Evolutionary conservation across 2,113 vertebrate genomes (phyloP).

Genomic region (Daboia siamensis): DNA sequence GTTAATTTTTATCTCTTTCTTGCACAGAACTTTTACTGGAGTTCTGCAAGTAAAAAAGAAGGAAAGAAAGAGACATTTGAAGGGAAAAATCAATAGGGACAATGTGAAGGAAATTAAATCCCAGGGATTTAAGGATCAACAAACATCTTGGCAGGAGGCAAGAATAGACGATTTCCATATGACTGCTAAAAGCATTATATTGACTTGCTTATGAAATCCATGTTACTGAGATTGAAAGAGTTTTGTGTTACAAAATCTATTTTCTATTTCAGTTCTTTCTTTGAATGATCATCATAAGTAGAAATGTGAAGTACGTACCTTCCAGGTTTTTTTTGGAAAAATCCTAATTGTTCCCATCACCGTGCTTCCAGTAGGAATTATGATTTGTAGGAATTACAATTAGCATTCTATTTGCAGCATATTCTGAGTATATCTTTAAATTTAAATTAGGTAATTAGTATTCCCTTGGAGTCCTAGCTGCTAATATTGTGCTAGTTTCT

Average conservation of each 20-base stretch:
- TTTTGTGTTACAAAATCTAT: background rate
- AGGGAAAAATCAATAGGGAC: background rate
- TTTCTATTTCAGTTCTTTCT: background rate
- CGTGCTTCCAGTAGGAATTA: background rate
- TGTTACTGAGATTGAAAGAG: background rate
- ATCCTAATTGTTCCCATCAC: background rate
- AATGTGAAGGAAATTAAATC: background rate
- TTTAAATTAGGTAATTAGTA: background rate
- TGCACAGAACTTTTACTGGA: background rate
- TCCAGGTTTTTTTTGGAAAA: background rate
- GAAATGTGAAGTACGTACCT: background rate
- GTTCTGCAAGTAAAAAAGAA: background rate
- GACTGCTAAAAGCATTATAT: background rate
- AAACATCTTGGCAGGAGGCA: background rate
- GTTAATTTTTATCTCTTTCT: background rate
- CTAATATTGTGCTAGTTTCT: background rate
- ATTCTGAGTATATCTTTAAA: background rate
- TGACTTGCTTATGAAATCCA: background rate
- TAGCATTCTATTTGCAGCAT: background rate
- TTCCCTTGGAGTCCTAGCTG: background rate
- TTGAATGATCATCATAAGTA: background rate
- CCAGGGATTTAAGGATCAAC: background rate
- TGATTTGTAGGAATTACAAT: background rate
- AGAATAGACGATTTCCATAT: background rate
- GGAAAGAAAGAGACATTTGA: background rate